phyloP scores from a whole-genome alignment of 2,113 vertebrate species.

The Lampris megalopsis region DNA sequence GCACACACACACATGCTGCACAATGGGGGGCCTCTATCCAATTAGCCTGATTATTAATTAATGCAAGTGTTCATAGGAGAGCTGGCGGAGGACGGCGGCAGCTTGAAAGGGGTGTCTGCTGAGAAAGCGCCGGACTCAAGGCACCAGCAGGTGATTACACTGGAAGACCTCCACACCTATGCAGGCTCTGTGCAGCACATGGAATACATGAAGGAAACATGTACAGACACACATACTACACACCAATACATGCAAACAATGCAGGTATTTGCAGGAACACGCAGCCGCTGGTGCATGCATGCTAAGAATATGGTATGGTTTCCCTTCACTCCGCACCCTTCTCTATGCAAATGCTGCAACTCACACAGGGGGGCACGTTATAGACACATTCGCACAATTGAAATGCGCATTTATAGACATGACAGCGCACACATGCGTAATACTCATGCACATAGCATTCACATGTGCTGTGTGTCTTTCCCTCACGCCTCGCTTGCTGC shows the following conservation, averaged over 20 bases:
- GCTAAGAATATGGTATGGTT: background rate
- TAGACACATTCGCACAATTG: background rate
- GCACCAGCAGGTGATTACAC: conserved; percentile 71
- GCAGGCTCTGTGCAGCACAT: conserved; percentile 8
- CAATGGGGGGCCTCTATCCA: conserved; percentile 74
- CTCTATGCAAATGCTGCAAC: conserved; percentile 11
- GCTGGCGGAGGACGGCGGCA: conserved; percentile 50
- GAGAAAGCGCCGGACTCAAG: conserved; percentile 65
- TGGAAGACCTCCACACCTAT: conserved; percentile 44
- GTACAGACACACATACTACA: background rate
- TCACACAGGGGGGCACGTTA: conserved; percentile 8
- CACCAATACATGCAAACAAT: conserved; percentile 9
- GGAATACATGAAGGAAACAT: background rate
- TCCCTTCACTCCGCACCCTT: background rate
- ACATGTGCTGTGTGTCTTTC: background rate
- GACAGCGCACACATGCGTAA: background rate
- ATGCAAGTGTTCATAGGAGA: conserved; percentile 74
- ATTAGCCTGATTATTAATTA: conserved; percentile 84
- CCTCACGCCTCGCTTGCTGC: background rate
- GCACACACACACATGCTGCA: conserved; percentile 33
- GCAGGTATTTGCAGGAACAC: background rate
- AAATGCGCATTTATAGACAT: background rate
- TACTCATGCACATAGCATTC: conserved; percentile 8
- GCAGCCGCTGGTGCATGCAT: conserved; percentile 10
- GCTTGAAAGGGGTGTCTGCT: conserved; percentile 71